These are phyloP conservation scores for Todiramphus saurophagus DNA, from an alignment of 2,113 vertebrate genomes.

Conservation along the genomic window DNA sequence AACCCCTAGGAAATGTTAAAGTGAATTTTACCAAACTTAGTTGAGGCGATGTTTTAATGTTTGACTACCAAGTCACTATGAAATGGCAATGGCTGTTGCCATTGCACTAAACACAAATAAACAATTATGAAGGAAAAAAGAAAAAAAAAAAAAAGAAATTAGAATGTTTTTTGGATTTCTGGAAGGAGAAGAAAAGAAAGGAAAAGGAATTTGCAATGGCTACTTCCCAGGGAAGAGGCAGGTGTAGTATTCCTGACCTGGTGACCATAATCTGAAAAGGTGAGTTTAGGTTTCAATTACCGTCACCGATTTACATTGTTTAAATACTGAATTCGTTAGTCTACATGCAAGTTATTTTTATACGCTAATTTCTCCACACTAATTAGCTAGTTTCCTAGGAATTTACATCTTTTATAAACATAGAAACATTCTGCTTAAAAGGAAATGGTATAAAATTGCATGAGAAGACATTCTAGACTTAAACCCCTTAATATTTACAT, in stretches of 20 bases:
- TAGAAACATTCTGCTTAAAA: neutral
- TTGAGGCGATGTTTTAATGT: conserved; percentile 13
- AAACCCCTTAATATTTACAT: neutral
- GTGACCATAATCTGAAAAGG: neutral
- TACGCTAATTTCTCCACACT: neutral
- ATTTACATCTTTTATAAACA: neutral
- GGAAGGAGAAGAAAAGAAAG: neutral
- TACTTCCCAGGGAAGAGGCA: neutral
- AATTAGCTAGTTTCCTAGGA: neutral
- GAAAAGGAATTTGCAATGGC: neutral
- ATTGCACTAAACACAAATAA: neutral
- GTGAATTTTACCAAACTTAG: neutral
- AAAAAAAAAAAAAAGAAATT: neutral
- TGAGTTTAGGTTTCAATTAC: neutral
- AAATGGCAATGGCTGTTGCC: neutral
- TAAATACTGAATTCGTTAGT: neutral
- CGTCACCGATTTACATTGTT: neutral
- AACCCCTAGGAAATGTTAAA: neutral
- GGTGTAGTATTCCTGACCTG: neutral
- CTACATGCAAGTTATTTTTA: neutral
- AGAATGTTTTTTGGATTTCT: neutral
- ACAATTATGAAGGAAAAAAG: neutral
- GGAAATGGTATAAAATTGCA: neutral
- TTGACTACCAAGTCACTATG: neutral
- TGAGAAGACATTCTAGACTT: neutral